Conservation (phyloP, 64 coral and sea anemone genomes). For the Cladopsammia gracilis region DNA sequence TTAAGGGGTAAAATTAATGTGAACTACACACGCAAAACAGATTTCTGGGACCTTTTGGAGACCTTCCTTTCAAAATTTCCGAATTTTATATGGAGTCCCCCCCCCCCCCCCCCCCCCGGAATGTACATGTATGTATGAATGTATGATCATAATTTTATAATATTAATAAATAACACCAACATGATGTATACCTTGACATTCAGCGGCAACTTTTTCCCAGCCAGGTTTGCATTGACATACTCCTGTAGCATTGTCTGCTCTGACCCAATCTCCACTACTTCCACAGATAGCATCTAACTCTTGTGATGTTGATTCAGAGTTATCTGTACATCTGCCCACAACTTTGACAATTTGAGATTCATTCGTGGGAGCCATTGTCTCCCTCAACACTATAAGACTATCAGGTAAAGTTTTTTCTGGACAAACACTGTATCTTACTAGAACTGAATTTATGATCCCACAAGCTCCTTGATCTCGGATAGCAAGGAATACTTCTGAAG, state of each 20-base stretch:
- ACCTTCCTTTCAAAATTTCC: too few relatives aligned
- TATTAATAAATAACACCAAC: too few relatives aligned
- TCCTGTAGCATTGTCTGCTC: not conserved
- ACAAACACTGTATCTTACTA: constrained; percentile 34
- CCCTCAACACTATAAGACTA: constrained; percentile 6
- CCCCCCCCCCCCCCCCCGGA: too few relatives aligned
- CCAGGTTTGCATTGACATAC: constrained; percentile 61
- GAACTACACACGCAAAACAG: too few relatives aligned
- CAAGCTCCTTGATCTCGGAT: constrained; percentile 54
- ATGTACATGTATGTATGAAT: too few relatives aligned
- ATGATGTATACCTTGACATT: constrained; percentile 46
- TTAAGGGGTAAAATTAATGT: too few relatives aligned
- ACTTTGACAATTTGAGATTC: constrained; percentile 31
- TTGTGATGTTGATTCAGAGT: constrained; percentile 20
- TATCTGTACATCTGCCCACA: constrained; percentile 10
- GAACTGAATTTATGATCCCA: not conserved
- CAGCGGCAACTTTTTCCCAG: not conserved
- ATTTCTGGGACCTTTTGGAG: too few relatives aligned
- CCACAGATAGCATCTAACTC: constrained; percentile 34
- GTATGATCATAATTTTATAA: too few relatives aligned
- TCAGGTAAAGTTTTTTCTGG: not conserved
- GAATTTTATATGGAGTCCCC: too few relatives aligned
- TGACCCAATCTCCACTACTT: constrained; percentile 35
- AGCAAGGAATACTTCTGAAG: constrained; percentile 40
- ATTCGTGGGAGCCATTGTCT: constrained; percentile 53